A percentile compares a stretch with the other conserved stretches of the same genome.
Evolutionary conservation across 2,888 invertebrate genomes (phyloP).

Genomic region (Mesoligia furuncula): DNA sequence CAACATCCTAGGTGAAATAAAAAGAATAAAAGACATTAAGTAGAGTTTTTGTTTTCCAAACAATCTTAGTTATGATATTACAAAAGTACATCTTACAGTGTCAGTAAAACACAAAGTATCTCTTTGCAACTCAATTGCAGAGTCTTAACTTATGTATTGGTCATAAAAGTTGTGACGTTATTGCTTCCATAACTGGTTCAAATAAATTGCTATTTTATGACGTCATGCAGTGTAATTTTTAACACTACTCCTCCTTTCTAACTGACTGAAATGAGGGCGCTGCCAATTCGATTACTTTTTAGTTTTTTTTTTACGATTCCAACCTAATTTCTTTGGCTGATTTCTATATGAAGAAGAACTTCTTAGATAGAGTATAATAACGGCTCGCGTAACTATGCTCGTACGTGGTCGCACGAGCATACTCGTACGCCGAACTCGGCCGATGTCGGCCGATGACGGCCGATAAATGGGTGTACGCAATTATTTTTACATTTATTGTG

Average conservation of each 20-base stretch:
- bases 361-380: not conserved
- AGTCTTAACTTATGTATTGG: constrained; percentile 38
- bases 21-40: no score
- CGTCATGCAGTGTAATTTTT: not conserved
- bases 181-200: constrained; percentile 28
- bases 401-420: not conserved
- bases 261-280: not conserved
- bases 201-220: constrained; percentile 49
- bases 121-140: constrained; percentile 40
- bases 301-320: no score
- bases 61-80: not conserved
- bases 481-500: not conserved
- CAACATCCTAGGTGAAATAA: no score
- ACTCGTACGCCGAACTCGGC: not conserved
- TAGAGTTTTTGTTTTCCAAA: not conserved
- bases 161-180: constrained; percentile 47
- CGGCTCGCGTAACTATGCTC: not conserved
- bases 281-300: not conserved
- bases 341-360: not conserved
- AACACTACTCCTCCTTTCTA: not conserved
- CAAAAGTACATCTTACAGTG: not conserved
- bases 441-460: not conserved
- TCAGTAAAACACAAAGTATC: constrained; percentile 43
- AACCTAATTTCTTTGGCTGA: not conserved
- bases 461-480: not conserved